These are phyloP conservation scores for Aphis gossypii DNA, from an alignment of 1,140 invertebrate species.

Conservation along the genomic window DNA sequence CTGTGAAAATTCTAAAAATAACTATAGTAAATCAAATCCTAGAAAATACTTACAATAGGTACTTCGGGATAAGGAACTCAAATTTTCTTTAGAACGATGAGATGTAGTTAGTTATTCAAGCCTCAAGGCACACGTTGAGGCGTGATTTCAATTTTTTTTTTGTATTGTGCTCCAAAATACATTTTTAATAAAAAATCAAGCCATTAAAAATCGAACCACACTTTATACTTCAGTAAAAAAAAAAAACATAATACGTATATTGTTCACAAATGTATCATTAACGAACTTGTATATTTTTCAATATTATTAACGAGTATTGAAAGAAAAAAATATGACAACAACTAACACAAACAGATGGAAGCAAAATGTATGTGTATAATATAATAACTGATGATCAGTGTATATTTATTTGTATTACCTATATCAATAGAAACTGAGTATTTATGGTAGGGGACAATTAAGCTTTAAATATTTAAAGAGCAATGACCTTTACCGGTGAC, in stretches of 20 bases:
- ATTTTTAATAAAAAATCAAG: too few species aligned
- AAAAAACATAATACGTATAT: neutral
- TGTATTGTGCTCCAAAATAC: too few species aligned
- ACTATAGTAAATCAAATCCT: neutral
- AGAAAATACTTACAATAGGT: neutral
- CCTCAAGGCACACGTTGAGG: too few species aligned
- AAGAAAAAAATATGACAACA: neutral
- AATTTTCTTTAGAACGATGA: neutral
- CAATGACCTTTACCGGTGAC: neutral
- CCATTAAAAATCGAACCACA: too few species aligned
- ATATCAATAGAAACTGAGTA: neutral
- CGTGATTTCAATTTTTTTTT: too few species aligned
- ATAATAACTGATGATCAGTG: neutral
- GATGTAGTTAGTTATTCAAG: too few species aligned
- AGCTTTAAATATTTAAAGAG: neutral
- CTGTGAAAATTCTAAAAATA: neutral
- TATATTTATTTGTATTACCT: neutral
- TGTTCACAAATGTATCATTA: neutral
- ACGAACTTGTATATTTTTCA: neutral
- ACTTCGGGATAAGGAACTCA: neutral
- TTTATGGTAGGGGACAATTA: neutral
- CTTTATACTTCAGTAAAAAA: too few species aligned
- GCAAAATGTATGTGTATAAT: neutral
- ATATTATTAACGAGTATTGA: neutral
- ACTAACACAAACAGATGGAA: neutral